A percentile compares a stretch with the other conserved stretches of the same genome.
Evolutionary conservation across 2,797 vertebrate genomes (phyloP).

Genomic region (Phoxinus dragarum): DNA sequence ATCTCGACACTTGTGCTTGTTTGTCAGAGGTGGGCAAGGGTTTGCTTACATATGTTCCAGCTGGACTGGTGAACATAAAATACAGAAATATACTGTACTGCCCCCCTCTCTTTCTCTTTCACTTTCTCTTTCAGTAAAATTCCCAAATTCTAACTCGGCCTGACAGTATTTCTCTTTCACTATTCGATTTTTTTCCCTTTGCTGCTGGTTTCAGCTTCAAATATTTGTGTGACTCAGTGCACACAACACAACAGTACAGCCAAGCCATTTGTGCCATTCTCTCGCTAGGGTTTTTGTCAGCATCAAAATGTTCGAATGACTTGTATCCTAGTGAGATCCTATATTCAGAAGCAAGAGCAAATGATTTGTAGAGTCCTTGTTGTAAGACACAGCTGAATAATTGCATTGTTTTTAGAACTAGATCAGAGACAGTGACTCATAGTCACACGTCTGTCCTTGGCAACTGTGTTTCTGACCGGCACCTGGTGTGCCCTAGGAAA

Average conservation of each 20-base stretch:
- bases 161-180: constrained; percentile 17
- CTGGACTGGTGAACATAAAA: constrained; percentile 54
- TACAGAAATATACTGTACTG: not conserved
- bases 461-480: constrained; percentile 41
- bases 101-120: not conserved
- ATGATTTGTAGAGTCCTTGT: not conserved
- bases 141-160: not conserved
- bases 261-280: not conserved
- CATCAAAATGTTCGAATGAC: not conserved
- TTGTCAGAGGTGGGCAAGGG: not conserved
- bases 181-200: not conserved
- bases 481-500: constrained; percentile 60
- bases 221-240: not conserved
- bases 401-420: constrained; percentile 48
- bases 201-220: constrained; percentile 49
- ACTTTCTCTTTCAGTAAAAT: not conserved
- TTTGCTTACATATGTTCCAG: constrained; percentile 48
- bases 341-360: not conserved
- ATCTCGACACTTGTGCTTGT: constrained; percentile 10
- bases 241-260: not conserved
- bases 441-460: constrained; percentile 46
- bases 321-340: not conserved
- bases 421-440: constrained; percentile 53
- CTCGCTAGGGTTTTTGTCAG: not conserved
- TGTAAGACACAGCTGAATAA: constrained; percentile 35